Evolutionary conservation across 2,113 vertebrate species (phyloP).

Genomic region (Globicephala melas): DNA sequence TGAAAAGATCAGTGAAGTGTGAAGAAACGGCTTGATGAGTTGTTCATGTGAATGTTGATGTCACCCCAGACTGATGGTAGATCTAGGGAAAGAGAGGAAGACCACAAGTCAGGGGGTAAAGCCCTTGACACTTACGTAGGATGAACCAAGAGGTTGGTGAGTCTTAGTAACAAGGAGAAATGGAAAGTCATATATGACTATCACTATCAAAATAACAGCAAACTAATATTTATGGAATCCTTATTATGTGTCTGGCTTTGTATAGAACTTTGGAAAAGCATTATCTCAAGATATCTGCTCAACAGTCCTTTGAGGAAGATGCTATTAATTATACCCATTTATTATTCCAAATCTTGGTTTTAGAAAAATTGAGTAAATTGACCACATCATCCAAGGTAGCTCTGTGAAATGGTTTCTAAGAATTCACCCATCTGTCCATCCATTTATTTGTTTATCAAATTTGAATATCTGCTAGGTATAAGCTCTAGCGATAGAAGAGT

Average conservation of each 20-base stretch:
- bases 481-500: neutral
- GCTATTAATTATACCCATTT: neutral
- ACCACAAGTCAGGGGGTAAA: neutral
- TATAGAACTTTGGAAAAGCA: neutral
- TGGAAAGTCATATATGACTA: neutral
- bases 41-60: neutral
- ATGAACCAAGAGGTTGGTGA: neutral
- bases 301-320: neutral
- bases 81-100: neutral
- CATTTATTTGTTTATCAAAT: neutral
- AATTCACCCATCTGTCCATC: neutral
- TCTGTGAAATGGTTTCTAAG: neutral
- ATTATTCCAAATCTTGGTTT: neutral
- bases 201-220: neutral
- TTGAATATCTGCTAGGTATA: neutral
- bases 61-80: neutral
- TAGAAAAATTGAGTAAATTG: neutral
- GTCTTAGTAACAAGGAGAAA: neutral
- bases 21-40: neutral
- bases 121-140: neutral
- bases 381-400: neutral
- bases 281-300: neutral
- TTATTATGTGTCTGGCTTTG: neutral
- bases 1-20: neutral
- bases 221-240: neutral